Base-by-base conservation (phyloP, 2,113 vertebrate genomes). In the Clarias magur region DNA sequence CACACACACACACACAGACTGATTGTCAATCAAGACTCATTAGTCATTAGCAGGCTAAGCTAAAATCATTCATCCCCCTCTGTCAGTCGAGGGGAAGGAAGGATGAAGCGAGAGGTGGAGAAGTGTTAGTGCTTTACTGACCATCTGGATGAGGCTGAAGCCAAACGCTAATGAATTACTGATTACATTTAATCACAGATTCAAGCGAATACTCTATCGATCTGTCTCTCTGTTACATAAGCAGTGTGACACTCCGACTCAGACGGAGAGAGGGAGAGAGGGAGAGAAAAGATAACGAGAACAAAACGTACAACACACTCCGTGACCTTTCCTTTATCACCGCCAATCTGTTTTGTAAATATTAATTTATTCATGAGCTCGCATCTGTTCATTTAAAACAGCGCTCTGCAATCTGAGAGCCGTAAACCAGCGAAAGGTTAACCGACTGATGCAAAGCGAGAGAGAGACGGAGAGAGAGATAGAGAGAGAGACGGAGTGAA, bases 291-390 rank as follows among this genome's bases (percentile, higher is more conserved):
- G 86, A 84, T 56, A 80, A 68, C 57, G 60, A 82, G 62, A 81
- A 79, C 78, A 80, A 82, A 87, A 67, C 59, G 67, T 68, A 78
- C 23, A 85, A 67, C 81, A 84, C 63, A 82, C 80, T 87, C 53
- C 1, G 38, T 86, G 87, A 91, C 86, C 87, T 88, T 88, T 86
- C 27, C 68, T 91, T 90, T 90, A 88, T 88, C 54, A 82, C 75
- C 63, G 75, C 84, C 89, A 85, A 85, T 88, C 84, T 81, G 88
- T 84, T 89, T 86, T 88, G 89, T 90, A 88, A 90, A 90, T 86
- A 91, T 89, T 90, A 82, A 91, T 91, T 87, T 90, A 87, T 88
- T 89, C 88, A 87, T 85, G 88, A 90, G 88, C 25, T 79, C 76
- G 73, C 84, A 72, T 89, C 86, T 88, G 90, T 83, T 76, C 87